A percentile compares a stretch with the other conserved stretches of the same genome.
Evolutionary conservation across 2,797 vertebrate genomes (phyloP).

Genomic region (Thunnus albacares): DNA sequence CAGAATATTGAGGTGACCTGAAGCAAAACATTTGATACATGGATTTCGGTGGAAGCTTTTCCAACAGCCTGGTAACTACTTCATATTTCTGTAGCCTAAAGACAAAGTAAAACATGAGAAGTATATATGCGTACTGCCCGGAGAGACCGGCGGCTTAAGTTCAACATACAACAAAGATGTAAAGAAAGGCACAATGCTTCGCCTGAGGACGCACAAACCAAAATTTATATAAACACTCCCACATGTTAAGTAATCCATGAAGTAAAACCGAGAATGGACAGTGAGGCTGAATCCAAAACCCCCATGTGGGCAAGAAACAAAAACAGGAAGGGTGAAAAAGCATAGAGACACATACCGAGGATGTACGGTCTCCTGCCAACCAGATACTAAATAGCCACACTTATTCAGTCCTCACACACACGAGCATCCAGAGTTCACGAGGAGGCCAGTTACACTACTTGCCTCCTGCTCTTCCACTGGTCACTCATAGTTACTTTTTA

Average conservation of each 20-base stretch:
- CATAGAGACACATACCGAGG: neutral
- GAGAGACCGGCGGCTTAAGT: constrained; percentile 21
- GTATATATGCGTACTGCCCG: constrained; percentile 33
- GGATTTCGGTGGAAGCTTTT: constrained; percentile 51
- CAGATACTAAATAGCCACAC: neutral
- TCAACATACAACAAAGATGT: constrained; percentile 25
- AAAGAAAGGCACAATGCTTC: neutral
- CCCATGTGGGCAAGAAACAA: constrained; percentile 2
- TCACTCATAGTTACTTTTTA: neutral
- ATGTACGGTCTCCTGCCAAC: neutral
- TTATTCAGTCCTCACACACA: neutral
- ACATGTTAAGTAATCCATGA: constrained; percentile 30
- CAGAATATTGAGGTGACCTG: constrained; percentile 36
- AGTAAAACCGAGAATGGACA: neutral
- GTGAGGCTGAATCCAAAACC: neutral
- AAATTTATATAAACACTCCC: constrained; percentile 36
- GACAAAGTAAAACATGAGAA: constrained; percentile 52
- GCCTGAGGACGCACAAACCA: constrained; percentile 19
- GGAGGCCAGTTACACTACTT: neutral
- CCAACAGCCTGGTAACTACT: constrained; percentile 45
- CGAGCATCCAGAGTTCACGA: neutral
- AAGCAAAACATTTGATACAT: constrained; percentile 55
- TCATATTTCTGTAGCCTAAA: constrained; percentile 70
- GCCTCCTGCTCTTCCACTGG: neutral
- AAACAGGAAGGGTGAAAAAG: neutral